phyloP scores from a whole-genome alignment of 2,113 vertebrate genomes.

The Alectura lathami region DNA sequence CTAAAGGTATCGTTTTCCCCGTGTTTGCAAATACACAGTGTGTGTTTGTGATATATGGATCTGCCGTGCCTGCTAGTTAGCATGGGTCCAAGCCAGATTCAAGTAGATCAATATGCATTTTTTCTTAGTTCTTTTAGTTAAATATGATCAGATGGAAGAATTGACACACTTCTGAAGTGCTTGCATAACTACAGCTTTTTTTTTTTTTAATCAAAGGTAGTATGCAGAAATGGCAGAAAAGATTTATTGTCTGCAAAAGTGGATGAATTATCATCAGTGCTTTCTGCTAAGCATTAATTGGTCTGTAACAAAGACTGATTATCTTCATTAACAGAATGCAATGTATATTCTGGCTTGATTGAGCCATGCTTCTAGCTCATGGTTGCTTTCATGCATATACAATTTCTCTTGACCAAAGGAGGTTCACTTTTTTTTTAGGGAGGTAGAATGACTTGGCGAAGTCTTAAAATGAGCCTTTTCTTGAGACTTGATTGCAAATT shows the following conservation, averaged over 20 bases:
- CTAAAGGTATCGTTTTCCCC: slow-evolving; percentile 87
- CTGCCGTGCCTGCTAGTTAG: neutral
- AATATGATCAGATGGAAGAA: neutral
- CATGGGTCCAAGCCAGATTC: neutral
- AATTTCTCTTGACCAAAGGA: neutral
- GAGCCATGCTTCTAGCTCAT: slow-evolving; percentile 17
- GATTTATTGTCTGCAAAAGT: slow-evolving; percentile 58
- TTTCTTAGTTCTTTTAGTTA: neutral
- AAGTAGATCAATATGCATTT: neutral
- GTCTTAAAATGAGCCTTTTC: neutral
- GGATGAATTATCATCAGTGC: slow-evolving; percentile 49
- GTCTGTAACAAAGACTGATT: slow-evolving; percentile 52
- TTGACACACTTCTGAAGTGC: neutral
- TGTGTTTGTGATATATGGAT: neutral
- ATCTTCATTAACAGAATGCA: slow-evolving; percentile 33
- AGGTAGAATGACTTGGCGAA: neutral
- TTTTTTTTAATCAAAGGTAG: slow-evolving; percentile 46
- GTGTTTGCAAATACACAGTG: neutral
- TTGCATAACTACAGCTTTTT: neutral
- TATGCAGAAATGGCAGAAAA: slow-evolving; percentile 58
- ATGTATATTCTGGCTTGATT: slow-evolving; percentile 40
- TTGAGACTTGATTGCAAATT: neutral
- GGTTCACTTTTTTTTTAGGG: slow-evolving; percentile 27
- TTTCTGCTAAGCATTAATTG: slow-evolving; percentile 59
- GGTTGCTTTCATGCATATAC: neutral